Base-by-base conservation (phyloP, 2,113 vertebrate species). In the Seriola dumerili region DNA sequence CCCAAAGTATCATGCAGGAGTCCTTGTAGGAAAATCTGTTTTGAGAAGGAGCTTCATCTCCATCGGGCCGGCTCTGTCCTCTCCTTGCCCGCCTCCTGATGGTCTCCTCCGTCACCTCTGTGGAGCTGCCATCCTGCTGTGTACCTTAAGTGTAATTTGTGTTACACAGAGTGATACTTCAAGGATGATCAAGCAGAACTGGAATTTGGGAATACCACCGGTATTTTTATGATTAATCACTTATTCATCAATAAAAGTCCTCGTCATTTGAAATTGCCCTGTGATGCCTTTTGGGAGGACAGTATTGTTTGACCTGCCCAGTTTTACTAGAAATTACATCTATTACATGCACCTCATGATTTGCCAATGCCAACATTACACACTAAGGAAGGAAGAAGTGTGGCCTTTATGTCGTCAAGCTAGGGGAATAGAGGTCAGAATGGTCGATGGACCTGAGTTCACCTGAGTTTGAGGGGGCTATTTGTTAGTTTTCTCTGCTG, bases 41-140 rank as follows among this genome's bases (percentile, higher is more conserved):
- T 44, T 21, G 8, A 14, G 32, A 5, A 69, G 25, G 36, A 17
- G 52, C 72, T 83, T 76, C 5, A 61, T 68, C 0, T 72, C 1
- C 76, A 72, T 64, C 34, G 55, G 11, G 21, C 32, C 44, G 25
- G 38, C 9, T 8, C 54, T 78, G 81, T 68, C 79, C 66, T 85
- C 59, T 66, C 4, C 8, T 52, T 78, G 64, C 5, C 4, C 0
- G 12, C 83, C 65, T 74, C 58, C 23, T 34, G 23, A 23, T 38
- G 58, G 42, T 29, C 16, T 52, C 48, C 42, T 38, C 17, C 21
- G 55, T 52, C 54, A 68, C 55, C 46, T 57, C 55, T 19, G 25
- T 69, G 40, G 3, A 80, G 29, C 8, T n/a, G 62, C 13, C 44
- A 7, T 1, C 4, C 73, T 48, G 21, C 34, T 59, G 48, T 64